Percentiles rank a stretch among this genome's conserved stretches.
Conservation (phyloP, 1,140 invertebrate species). For the Drosophila bipectinata region DNA sequence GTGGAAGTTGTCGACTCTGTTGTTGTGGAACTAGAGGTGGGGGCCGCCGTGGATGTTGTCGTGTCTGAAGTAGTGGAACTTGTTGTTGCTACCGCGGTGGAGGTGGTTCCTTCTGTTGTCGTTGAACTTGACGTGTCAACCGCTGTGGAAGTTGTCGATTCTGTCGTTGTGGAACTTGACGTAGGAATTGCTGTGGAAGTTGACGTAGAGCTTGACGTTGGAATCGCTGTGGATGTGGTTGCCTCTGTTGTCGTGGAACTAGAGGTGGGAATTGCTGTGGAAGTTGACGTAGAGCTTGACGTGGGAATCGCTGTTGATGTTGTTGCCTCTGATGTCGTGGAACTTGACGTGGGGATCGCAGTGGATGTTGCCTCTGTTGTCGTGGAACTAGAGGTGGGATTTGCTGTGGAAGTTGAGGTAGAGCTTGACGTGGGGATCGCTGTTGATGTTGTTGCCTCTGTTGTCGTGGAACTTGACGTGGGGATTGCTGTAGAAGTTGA, state of each 20-base stretch:
- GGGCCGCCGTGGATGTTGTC: background rate
- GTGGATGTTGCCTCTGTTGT: background rate
- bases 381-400: background rate
- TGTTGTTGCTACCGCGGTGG: too few species aligned
- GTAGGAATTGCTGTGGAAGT: background rate
- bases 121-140: background rate
- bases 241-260: background rate
- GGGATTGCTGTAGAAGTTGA: slow-evolving; percentile 1
- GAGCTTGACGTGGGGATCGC: background rate
- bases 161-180: background rate
- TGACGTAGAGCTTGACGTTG: too few species aligned
- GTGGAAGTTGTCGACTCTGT: slow-evolving; percentile 8
- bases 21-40: background rate
- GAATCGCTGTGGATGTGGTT: too few species aligned
- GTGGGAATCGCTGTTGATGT: background rate
- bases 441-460: too few species aligned
- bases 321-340: background rate
- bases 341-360: background rate
- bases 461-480: background rate
- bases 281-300: background rate
- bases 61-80: background rate
- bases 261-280: background rate
- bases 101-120: background rate
- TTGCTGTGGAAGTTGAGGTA: slow-evolving; percentile 1
- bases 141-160: background rate